Base-by-base conservation (phyloP, 1,140 invertebrate species). In the Arion vulgaris region DNA sequence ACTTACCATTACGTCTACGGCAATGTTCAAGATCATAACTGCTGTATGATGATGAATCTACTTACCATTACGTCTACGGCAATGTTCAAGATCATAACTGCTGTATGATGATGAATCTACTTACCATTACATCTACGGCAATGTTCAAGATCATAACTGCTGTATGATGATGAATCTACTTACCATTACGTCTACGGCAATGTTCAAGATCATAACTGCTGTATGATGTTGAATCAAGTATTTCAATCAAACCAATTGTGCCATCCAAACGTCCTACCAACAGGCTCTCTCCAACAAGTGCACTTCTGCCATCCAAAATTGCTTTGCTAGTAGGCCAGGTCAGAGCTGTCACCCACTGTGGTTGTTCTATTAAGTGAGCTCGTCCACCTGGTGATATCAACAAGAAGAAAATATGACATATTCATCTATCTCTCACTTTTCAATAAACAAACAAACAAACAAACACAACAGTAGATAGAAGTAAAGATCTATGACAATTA, bases 241-340 rank as follows among this genome's bases (percentile, higher is more conserved):
- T 87, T 32, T 92, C 90, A 38, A 93, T 89, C 45, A 89, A 76
- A 19, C 92, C 90, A 26, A 93, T 83, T 0, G 91, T 90, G 2
- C 94, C 94, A 89, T 94, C 93, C 32, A 94, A 91, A 68, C 93
- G 89, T 0, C 94, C 94, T 41, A 94, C 90, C 23, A 95, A 84
- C 34, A 95, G 86, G 73, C 86, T 88, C 86, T 94, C 93, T 36
- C 90, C 91, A 26, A 78, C 91, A 78, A 87, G 85, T 80, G 84
- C 91, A 78, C 87, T 86, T 84, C 83, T 87, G 51, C 83, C 90
- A 1, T 91, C 91, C 80, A 90, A 86, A 72, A 88, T 80, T 71
- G 92, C 91, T 84, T 88, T 88, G 71, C 85, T 85, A 82, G 89
- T 91, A 0, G 94, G 93, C 93, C 93, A 94, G 34, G 92, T 88